These are phyloP conservation scores for Tipula lateralis DNA, from an alignment of 2,888 invertebrate species.

Conservation along the genomic window DNA sequence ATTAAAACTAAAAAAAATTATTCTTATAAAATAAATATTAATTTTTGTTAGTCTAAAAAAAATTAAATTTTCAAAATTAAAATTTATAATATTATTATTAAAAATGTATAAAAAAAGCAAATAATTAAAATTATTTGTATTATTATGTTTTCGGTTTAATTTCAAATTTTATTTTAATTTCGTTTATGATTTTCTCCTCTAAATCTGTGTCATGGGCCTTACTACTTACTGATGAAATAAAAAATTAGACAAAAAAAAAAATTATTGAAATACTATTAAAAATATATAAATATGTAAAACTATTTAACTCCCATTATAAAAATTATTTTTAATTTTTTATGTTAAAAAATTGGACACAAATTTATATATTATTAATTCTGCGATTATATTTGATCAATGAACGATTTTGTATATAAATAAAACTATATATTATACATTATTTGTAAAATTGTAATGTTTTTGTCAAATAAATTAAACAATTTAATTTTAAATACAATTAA, in stretches of 20 bases:
- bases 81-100: not conserved
- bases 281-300: slow-evolving; percentile 31
- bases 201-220: slow-evolving; percentile 37
- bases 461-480: not conserved
- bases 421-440: not conserved
- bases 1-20: slow-evolving; percentile 4
- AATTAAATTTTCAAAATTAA: not conserved
- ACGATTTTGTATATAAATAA: not conserved
- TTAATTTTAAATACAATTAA: not conserved
- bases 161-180: not conserved
- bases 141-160: not conserved
- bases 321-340: slow-evolving; percentile 26
- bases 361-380: not conserved
- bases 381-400: not conserved
- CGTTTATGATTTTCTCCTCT: slow-evolving; percentile 20
- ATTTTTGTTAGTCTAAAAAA: slow-evolving; percentile 27
- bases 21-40: not conserved
- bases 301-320: not conserved
- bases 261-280: slow-evolving; percentile 32
- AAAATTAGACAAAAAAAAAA: slow-evolving; percentile 32
- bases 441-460: not conserved
- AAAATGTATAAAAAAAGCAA: not conserved
- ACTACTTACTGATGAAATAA: slow-evolving; percentile 35
- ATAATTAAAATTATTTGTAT: not conserved
- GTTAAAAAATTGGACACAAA: not conserved